Conservation (phyloP, 1,140 invertebrate species). For the Cephus cinctus region DNA sequence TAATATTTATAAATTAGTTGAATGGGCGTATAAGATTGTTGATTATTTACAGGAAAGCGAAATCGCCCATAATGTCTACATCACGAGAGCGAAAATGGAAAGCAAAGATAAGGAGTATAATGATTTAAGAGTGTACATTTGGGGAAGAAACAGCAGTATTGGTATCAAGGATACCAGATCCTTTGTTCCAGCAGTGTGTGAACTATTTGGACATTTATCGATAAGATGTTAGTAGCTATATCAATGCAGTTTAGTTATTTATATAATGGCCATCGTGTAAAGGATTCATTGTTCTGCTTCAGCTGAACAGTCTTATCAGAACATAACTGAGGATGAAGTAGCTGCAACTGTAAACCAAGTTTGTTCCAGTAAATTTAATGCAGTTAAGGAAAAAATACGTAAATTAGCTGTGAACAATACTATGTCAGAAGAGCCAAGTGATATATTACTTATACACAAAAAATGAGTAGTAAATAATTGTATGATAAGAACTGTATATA, state of each 20-base stretch:
- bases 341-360: conserved; percentile 46
- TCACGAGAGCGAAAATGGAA: conserved; percentile 58
- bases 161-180: conserved; percentile 57
- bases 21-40: conserved; percentile 54
- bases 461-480: too few species aligned
- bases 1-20: conserved; percentile 39
- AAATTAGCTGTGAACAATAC: conserved; percentile 14
- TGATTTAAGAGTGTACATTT: conserved; percentile 63
- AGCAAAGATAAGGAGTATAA: conserved; percentile 27
- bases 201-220: conserved; percentile 68
- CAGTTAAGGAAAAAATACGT: conserved; percentile 19
- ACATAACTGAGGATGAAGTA: conserved; percentile 45
- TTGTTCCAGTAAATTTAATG: conserved; percentile 46
- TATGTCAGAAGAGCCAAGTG: too few species aligned
- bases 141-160: conserved; percentile 59
- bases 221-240: conserved; percentile 59
- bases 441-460: too few species aligned
- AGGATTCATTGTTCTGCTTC: conserved; percentile 34
- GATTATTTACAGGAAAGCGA: conserved; percentile 58
- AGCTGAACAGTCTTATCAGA: conserved; percentile 53
- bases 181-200: conserved; percentile 65
- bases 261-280: conserved; percentile 12
- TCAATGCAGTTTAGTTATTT: conserved; percentile 8
- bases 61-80: conserved; percentile 69
- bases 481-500: too few species aligned